Conservation (phyloP, 2,888 invertebrate species). For the Serrognathus titanus region DNA sequence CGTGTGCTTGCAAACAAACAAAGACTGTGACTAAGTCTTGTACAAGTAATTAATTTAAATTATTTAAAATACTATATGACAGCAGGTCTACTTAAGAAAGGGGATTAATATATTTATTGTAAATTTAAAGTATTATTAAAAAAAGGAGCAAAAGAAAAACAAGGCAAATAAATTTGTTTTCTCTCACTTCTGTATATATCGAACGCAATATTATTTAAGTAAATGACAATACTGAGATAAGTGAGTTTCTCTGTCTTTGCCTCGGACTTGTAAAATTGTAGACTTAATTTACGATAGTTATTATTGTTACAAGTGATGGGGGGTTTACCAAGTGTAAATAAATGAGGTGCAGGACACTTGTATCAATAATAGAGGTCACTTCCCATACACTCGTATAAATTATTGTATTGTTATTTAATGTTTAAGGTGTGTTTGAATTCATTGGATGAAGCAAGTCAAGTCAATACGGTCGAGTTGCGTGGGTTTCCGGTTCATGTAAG, state of each 20-base stretch:
- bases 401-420: conserved; percentile 37
- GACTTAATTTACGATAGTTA: neutral
- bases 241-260: neutral
- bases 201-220: conserved; percentile 34
- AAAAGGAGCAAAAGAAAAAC: conserved; percentile 4
- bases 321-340: conserved; percentile 13
- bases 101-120: conserved; percentile 28
- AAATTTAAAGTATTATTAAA: conserved; percentile 29
- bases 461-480: conserved; percentile 23
- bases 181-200: conserved; percentile 19
- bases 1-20: conserved; percentile 4
- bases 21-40: conserved; percentile 32
- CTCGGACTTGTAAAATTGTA: neutral
- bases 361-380: neutral
- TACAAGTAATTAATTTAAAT: conserved; percentile 24
- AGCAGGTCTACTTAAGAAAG: conserved; percentile 27
- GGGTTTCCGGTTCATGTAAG: conserved; percentile 7
- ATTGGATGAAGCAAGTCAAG: conserved; percentile 27
- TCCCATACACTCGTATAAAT: conserved; percentile 10
- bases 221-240: conserved; percentile 28
- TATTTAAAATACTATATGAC: conserved; percentile 15
- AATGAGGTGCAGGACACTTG: neutral
- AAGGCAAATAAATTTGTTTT: conserved; percentile 3
- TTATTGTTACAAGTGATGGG: conserved; percentile 21
- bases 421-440: conserved; percentile 33